Evolutionary conservation across 2,888 invertebrate genomes (phyloP), one percentile per base, ranked within the genome.

Genomic region (Trachelus troglodyta): DNA sequence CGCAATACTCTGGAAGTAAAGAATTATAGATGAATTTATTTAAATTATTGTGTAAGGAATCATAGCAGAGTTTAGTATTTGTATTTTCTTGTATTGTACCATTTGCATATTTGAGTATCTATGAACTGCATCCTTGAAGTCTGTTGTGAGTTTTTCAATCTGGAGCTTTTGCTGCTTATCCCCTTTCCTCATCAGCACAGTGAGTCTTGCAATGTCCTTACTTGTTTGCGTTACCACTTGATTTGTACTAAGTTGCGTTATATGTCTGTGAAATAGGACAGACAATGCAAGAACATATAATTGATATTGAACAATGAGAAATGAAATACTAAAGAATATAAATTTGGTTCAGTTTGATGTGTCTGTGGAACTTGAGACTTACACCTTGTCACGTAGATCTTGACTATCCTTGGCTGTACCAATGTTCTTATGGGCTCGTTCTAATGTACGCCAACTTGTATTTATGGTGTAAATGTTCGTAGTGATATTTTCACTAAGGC

Each of bases 151-250:
- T 86, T 97, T 94, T 85, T 97, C 97, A 77, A 97, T 94, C 91
- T 97, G 97, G 82, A 98, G 92, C 88, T 96, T 96, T 90, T 96
- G 96, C 79, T 96, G 95, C 85, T 96, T 96, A 89, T 96, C 95
- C 0, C 95, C 95, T 81, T 94, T 94, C 23, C 95, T 93, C 76
- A 95, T 95, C 34, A 96, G 93, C 12, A 94, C 93, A 69, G 95
- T 95, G 34, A 97, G 92, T 80, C 95, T 94, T 83, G 95, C 94
- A 74, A 97, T 93, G 87, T 96, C 95, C 84, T 94, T 94, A 73
- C 95, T 95, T 0, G 96, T 96, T 40, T 94, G 94, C 69, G 95
- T 94, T 33, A 97, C 95, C 4, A 95, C 94, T 78, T 94, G 93
- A 91, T 97, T 97, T 74, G 96, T 95, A 84, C 94, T 95, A 81